Evolutionary conservation across 1,140 invertebrate genomes (phyloP), one percentile per base, ranked within the genome.

Genomic region (Ceratosolen solmsi): DNA sequence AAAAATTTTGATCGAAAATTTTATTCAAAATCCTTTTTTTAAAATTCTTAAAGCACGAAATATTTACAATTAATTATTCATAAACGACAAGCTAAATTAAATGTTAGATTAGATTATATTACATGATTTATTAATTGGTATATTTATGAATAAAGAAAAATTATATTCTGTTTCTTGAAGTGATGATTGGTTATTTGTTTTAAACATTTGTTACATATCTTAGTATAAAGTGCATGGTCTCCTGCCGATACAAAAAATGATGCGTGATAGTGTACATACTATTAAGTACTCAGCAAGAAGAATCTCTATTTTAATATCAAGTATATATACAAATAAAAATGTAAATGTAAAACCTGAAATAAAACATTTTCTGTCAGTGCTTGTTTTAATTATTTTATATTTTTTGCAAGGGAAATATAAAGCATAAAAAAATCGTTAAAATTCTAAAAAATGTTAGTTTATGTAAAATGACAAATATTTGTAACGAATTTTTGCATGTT

Each of bases 261-360:
- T 80, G 56, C 11, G 46, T 73, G 70, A 49, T 77, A 63, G 58
- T 33, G 63, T 79, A 17, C 2, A 71, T 56, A 13, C 49, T 51
- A 70, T 27, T 54, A 78, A 70, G 22, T 30, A 70, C 51, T 72
- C 68, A 25, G 20, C 0, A 58, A 72, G 49, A 73, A 49, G 25
- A 51, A 80, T 80, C 17, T 80, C 41, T 54, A 36, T 80, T 80
- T 80, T 80, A 75, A 74, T 68, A 79, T 65, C 38, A 65, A 46
- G 15, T 51, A 36, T 30, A 33, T 51, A 41, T 11, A 80, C 56
- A 63, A 33, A 58, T 41, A 65, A 65, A 68, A 54, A 27, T 74
- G 72, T 74, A 80, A 38, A 73, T 9, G 36, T 27, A 63, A 63
- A 80, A 73, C 36, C 0, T 33, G 0, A 65, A 80, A 80, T 74